These are phyloP conservation scores for Kradibia gibbosae DNA, from an alignment of 1,140 invertebrate genomes.

Conservation along the genomic window DNA sequence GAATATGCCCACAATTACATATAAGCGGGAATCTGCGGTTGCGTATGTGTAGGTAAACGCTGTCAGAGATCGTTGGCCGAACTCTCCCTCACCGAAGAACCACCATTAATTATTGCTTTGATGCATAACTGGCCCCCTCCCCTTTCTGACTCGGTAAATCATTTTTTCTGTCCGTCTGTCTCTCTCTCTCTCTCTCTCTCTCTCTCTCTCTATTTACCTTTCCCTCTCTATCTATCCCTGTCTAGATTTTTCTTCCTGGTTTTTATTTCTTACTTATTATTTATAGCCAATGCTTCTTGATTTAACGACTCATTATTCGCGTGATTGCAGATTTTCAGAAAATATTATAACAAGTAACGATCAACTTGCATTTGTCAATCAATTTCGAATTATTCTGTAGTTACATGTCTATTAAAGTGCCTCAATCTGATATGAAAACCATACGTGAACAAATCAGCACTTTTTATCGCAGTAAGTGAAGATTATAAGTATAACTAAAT, in stretches of 20 bases:
- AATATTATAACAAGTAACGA: not conserved
- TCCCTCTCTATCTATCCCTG: not conserved
- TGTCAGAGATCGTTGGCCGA: conserved; percentile 54
- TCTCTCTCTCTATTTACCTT: not conserved
- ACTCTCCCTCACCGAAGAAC: conserved; percentile 63
- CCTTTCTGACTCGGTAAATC: too few species aligned
- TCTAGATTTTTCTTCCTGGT: not conserved
- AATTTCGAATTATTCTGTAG: too few species aligned
- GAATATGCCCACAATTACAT: too few species aligned
- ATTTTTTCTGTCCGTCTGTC: too few species aligned
- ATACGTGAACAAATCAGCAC: too few species aligned
- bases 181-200: not conserved
- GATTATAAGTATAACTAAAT: too few species aligned
- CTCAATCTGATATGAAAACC: too few species aligned
- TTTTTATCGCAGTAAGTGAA: too few species aligned
- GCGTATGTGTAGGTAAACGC: conserved; percentile 59
- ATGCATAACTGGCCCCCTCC: conserved; percentile 60
- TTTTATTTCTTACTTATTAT: conserved; percentile 54
- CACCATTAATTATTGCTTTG: conserved; percentile 69
- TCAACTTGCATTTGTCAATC: too few species aligned
- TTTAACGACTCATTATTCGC: not conserved
- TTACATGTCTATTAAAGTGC: too few species aligned
- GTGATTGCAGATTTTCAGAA: not conserved
- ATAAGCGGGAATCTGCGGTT: too few species aligned
- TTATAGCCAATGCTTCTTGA: conserved; percentile 45